phyloP scores from a whole-genome alignment of 2,113 vertebrate species.

The Gadus chalcogrammus region DNA sequence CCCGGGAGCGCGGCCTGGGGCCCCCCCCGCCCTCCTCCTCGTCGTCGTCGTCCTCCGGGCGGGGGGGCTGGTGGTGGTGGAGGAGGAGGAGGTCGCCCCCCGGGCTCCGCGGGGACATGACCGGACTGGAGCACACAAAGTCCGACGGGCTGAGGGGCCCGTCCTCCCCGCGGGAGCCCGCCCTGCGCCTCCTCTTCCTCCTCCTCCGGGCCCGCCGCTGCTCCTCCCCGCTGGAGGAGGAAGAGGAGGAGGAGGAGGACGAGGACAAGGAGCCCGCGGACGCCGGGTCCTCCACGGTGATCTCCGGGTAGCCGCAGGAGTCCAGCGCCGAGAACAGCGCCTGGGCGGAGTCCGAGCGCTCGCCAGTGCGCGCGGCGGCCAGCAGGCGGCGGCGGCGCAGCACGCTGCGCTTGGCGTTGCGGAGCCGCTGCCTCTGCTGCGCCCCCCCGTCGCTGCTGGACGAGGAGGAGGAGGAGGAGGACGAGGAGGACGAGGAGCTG shows the following conservation, averaged over 20 bases:
- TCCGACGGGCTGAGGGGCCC: constrained; percentile 52
- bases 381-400: constrained; percentile 78
- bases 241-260: constrained; percentile 78
- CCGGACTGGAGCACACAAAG: constrained; percentile 60
- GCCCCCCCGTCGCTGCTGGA: constrained; percentile 87
- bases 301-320: constrained; percentile 88
- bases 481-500: constrained; percentile 58
- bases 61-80: too few relatives aligned
- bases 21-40: constrained; percentile 27
- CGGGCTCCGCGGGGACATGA: constrained; percentile 55
- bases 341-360: constrained; percentile 71
- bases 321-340: constrained; percentile 83
- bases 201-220: background rate
- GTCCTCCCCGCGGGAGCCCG: constrained; percentile 38
- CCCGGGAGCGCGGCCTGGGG: constrained; percentile 36
- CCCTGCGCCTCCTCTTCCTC: background rate
- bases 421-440: constrained; percentile 56
- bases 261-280: constrained; percentile 79
- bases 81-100: too few relatives aligned
- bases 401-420: constrained; percentile 85
- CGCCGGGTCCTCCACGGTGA: constrained; percentile 85
- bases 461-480: constrained; percentile 79
- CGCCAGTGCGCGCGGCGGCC: constrained; percentile 70
- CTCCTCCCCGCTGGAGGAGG: constrained; percentile 36
- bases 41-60: constrained; percentile 31